A percentile compares a stretch with the other conserved stretches of the same genome.
Conservation (phyloP, 2,888 invertebrate genomes). For the Macrophya annulata region DNA sequence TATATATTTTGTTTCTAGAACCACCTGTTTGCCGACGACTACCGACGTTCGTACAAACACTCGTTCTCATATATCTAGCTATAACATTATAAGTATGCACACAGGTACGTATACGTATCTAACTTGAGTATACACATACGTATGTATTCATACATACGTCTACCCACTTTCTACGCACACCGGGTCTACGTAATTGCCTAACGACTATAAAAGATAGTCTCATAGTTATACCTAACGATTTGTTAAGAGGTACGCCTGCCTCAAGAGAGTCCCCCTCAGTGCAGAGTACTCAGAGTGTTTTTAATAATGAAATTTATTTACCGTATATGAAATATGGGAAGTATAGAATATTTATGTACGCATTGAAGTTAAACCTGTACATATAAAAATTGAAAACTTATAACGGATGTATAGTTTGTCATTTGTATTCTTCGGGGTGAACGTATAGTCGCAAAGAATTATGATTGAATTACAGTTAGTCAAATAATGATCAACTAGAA, state of each 20-base stretch:
- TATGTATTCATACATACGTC: neutral
- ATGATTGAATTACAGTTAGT: constrained; percentile 10
- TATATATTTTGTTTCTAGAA: constrained; percentile 20
- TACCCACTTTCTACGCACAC: constrained; percentile 33
- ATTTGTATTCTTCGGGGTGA: neutral
- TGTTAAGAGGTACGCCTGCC: neutral
- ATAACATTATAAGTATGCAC: neutral
- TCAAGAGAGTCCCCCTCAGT: neutral
- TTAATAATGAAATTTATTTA: neutral
- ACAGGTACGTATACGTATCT: neutral
- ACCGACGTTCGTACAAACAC: neutral
- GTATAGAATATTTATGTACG: neutral
- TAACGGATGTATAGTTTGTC: neutral
- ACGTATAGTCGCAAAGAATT: neutral
- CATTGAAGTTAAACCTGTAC: neutral
- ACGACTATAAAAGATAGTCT: constrained; percentile 39
- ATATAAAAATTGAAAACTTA: neutral
- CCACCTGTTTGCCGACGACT: constrained; percentile 35
- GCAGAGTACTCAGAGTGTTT: neutral
- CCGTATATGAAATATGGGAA: neutral
- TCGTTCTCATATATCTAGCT: neutral
- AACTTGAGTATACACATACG: neutral
- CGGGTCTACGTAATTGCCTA: constrained; percentile 9
- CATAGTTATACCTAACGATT: neutral
- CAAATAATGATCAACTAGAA: neutral